Conservation (phyloP, 1,140 invertebrate genomes). For the Eriocheir sinensis region DNA sequence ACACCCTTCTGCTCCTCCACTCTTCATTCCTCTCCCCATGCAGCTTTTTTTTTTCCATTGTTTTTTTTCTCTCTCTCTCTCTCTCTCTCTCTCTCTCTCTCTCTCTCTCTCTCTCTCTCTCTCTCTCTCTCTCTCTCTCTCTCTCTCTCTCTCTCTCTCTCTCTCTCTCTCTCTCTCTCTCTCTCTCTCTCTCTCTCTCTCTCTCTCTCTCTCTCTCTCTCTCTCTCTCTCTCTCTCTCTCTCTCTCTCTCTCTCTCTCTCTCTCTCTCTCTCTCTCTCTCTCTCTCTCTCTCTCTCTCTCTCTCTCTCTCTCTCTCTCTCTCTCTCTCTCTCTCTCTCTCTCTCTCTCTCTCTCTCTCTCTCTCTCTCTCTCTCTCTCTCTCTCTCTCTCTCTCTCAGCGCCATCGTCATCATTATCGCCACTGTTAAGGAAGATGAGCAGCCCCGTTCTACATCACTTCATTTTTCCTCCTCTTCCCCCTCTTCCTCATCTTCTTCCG, state of each 20-base stretch:
- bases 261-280: conserved; percentile 12
- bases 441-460: too few species aligned
- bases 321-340: not conserved
- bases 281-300: not conserved
- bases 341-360: not conserved
- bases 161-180: not conserved
- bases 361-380: not conserved
- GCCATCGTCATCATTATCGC: too few species aligned
- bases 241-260: not conserved
- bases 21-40: not conserved
- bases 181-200: not conserved
- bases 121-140: not conserved
- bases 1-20: not conserved
- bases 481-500: too few species aligned
- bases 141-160: not conserved
- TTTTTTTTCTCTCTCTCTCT: not conserved
- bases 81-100: not conserved
- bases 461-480: too few species aligned
- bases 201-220: not conserved
- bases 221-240: not conserved
- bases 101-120: not conserved
- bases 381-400: not conserved
- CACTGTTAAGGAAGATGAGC: too few species aligned
- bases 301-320: not conserved
- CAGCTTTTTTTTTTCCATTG: not conserved